A percentile compares a stretch with the other conserved stretches of the same genome.
phyloP scores from a whole-genome alignment of 1,140 invertebrate genomes.

The Lepidurus arcticus region DNA sequence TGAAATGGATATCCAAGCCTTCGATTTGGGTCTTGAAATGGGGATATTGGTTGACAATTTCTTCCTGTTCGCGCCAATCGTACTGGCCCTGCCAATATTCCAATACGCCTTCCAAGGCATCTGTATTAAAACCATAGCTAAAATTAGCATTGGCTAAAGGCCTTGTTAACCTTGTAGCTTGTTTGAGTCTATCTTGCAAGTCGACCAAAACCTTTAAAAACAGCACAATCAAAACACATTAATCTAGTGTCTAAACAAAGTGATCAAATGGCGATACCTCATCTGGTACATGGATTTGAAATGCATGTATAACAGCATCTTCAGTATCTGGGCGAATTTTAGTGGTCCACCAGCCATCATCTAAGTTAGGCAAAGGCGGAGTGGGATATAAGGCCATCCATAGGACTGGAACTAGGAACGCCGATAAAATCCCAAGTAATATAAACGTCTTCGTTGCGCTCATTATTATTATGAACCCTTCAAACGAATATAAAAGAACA shows the following conservation, averaged over 20 bases:
- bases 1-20: conserved; percentile 69
- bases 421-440: neutral
- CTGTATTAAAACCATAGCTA: conserved; percentile 68
- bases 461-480: neutral
- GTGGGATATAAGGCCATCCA: conserved; percentile 2
- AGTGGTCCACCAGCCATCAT: conserved; percentile 49
- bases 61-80: conserved; percentile 63
- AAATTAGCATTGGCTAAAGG: conserved; percentile 64
- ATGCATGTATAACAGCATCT: conserved; percentile 47
- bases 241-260: neutral
- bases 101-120: conserved; percentile 61
- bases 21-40: conserved; percentile 62
- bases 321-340: conserved; percentile 38
- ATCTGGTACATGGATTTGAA: conserved; percentile 47
- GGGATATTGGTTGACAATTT: conserved; percentile 60
- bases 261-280: conserved; percentile 35
- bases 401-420: neutral
- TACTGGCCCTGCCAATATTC: conserved; percentile 69
- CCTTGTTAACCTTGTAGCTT: conserved; percentile 49
- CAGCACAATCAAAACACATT: neutral
- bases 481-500: too few species aligned
- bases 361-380: conserved; percentile 35
- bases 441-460: neutral
- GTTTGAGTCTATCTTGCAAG: conserved; percentile 54
- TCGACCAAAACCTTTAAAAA: conserved; percentile 54